These are phyloP conservation scores for Pipistrellus pipistrellus DNA, from an alignment of 2,797 vertebrate genomes.

Conservation along the genomic window DNA sequence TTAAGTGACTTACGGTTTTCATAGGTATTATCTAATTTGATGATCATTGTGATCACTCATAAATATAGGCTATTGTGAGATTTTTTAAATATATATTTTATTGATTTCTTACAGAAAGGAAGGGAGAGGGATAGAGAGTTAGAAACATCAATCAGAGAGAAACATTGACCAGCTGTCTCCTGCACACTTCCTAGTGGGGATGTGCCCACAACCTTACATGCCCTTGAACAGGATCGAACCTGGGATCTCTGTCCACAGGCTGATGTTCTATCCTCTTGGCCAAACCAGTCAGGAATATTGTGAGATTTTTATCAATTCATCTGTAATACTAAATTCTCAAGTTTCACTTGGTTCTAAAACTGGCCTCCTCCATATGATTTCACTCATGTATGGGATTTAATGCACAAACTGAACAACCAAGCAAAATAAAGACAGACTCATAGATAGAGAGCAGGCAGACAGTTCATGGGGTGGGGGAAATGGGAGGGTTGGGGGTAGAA, in stretches of 20 bases:
- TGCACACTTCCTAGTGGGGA: too few relatives aligned
- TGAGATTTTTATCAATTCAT: constrained; percentile 62
- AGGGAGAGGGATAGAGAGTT: too few relatives aligned
- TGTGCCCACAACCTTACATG: too few relatives aligned
- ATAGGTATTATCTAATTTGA: background rate
- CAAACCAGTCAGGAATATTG: background rate
- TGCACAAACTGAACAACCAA: background rate
- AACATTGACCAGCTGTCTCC: too few relatives aligned
- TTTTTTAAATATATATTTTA: constrained; percentile 5
- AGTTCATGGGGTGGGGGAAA: background rate
- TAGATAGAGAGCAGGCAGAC: background rate
- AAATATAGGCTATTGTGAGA: background rate
- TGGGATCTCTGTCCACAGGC: too few relatives aligned
- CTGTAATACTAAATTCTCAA: constrained; percentile 30
- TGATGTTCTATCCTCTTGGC: too few relatives aligned
- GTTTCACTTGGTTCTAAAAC: constrained; percentile 69
- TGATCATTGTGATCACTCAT: background rate
- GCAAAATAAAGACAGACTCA: background rate
- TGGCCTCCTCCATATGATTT: background rate
- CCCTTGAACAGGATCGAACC: too few relatives aligned
- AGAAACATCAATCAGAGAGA: too few relatives aligned
- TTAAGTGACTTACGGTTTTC: background rate
- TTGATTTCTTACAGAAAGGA: too few relatives aligned
- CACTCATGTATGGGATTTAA: background rate
- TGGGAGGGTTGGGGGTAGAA: too few relatives aligned